Evolutionary conservation across 2,797 vertebrate species (phyloP).

Genomic region (Molossus molossus): DNA sequence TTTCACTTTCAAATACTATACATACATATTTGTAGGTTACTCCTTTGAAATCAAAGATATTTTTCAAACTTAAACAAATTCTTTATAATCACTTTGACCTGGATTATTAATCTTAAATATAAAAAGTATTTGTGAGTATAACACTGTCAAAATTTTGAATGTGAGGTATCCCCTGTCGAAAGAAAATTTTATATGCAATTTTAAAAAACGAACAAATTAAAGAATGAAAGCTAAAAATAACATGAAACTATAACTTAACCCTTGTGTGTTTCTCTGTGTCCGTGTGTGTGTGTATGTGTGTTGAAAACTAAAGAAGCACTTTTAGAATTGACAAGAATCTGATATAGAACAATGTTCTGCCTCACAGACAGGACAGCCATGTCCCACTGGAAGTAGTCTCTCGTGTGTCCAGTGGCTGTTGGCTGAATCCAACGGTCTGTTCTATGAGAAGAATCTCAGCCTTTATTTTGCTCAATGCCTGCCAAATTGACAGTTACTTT

Average conservation of each 20-base stretch:
- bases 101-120: constrained; percentile 21
- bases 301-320: neutral
- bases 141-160: neutral
- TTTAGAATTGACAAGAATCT: neutral
- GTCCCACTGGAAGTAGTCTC: neutral
- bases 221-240: constrained; percentile 9
- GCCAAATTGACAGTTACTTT: neutral
- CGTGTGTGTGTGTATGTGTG: too few relatives aligned
- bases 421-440: neutral
- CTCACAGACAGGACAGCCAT: neutral
- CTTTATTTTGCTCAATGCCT: neutral
- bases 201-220: neutral
- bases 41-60: constrained; percentile 4
- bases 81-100: neutral
- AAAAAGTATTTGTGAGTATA: neutral
- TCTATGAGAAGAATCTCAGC: neutral
- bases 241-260: neutral
- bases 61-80: constrained; percentile 17
- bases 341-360: neutral
- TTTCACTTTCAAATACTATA: constrained; percentile 22
- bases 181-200: neutral
- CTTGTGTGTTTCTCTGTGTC: neutral
- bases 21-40: neutral
- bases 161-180: neutral
- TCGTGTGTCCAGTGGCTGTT: neutral